These are phyloP conservation scores for Scrobipalpa costella DNA, from an alignment of 2,888 invertebrate genomes.

Conservation along the genomic window DNA sequence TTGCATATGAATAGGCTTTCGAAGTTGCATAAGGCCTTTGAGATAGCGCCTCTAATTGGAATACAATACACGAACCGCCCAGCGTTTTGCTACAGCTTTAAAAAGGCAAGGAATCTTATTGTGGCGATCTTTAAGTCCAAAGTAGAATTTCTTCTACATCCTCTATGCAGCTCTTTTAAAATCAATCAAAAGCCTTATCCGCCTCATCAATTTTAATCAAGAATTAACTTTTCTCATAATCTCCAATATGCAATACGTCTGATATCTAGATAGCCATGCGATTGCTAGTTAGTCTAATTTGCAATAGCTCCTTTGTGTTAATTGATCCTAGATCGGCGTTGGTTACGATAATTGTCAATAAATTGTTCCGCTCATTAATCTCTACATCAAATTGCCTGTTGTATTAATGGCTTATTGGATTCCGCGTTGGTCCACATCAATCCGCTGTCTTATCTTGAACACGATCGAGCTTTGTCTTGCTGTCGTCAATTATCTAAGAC, in stretches of 20 bases:
- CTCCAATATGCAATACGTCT: slow-evolving; percentile 56
- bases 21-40: slow-evolving; percentile 32
- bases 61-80: slow-evolving; percentile 36
- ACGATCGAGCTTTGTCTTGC: slow-evolving; percentile 15
- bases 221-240: slow-evolving; percentile 42
- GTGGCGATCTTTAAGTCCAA: slow-evolving; percentile 22
- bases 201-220: slow-evolving; percentile 21
- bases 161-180: slow-evolving; percentile 14
- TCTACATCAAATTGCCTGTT: slow-evolving; percentile 67
- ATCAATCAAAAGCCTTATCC: slow-evolving; percentile 23
- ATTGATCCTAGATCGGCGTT: slow-evolving; percentile 71
- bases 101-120: slow-evolving; percentile 30
- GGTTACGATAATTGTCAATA: slow-evolving; percentile 77
- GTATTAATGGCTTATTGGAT: slow-evolving; percentile 55
- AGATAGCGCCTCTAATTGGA: slow-evolving; percentile 36
- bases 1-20: slow-evolving; percentile 32
- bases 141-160: slow-evolving; percentile 22
- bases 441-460: slow-evolving; percentile 18
- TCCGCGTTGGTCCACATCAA: slow-evolving; percentile 43
- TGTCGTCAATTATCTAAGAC: slow-evolving; percentile 33
- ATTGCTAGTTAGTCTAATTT: slow-evolving; percentile 71
- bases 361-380: slow-evolving; percentile 77
- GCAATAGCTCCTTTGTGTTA: slow-evolving; percentile 75
- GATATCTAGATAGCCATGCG: slow-evolving; percentile 53
- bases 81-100: slow-evolving; percentile 30